Conservation (phyloP, 2,888 invertebrate genomes). For the Drosophila putrida region DNA sequence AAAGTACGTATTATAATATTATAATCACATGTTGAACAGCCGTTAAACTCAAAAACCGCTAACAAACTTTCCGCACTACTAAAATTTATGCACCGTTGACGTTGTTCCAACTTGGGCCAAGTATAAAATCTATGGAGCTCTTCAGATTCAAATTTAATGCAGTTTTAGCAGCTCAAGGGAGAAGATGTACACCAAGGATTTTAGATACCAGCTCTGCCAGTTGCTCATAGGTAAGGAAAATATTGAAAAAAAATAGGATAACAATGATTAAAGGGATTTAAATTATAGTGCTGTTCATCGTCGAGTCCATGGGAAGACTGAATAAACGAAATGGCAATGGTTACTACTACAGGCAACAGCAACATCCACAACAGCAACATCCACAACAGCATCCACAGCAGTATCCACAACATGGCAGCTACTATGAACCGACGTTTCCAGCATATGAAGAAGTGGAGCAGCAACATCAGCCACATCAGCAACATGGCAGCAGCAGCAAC, state of each 20-base stretch:
- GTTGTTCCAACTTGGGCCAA: conserved; percentile 9
- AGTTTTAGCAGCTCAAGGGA: conserved; percentile 48
- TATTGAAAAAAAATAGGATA: not conserved
- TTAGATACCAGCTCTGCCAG: conserved; percentile 45
- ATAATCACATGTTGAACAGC: conserved; percentile 64
- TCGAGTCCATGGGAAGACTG: conserved; percentile 60
- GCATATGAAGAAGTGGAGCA: conserved; percentile 46
- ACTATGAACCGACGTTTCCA: conserved; percentile 61
- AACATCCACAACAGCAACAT: conserved; percentile 42
- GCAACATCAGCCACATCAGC: conserved; percentile 20
- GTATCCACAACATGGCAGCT: conserved; percentile 48
- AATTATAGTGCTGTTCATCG: conserved; percentile 45
- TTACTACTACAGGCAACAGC: conserved; percentile 69
- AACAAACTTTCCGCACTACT: conserved; percentile 74
- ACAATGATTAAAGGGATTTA: conserved; percentile 12
- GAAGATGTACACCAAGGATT: conserved; percentile 60
- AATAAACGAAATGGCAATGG: conserved; percentile 82
- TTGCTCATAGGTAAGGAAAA: conserved; percentile 63
- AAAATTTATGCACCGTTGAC: conserved; percentile 68
- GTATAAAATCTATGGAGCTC: conserved; percentile 55
- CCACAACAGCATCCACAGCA: conserved; percentile 46
- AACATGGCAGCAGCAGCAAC: conserved; percentile 24
- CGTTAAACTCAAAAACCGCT: conserved; percentile 69
- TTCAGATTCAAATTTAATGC: conserved; percentile 52
- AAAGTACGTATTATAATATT: conserved; percentile 32